Base-by-base conservation (phyloP, 2,113 vertebrate species). In the Hippolais icterina region DNA sequence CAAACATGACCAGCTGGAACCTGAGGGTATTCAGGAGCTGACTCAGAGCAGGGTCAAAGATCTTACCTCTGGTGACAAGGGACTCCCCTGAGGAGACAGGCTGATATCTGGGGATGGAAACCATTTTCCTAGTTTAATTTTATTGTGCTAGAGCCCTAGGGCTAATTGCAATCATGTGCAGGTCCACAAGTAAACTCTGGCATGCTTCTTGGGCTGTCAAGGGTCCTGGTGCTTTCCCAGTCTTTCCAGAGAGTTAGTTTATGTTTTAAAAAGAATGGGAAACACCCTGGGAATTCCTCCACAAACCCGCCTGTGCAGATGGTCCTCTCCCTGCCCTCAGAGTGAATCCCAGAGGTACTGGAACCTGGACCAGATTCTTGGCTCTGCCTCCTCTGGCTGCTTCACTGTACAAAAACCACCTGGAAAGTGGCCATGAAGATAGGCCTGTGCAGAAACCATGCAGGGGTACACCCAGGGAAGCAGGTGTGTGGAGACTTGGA, bases 211-310 rank as follows among this genome's bases (percentile, higher is more conserved):
- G 71, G 54, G 46, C 54, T 90, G 59, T 80, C 85, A 90, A 41
- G 50, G 66, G 54, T 50, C 42, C 71, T 96, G 85, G 92, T 88
- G 79, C 71, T 88, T 96, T 94, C 92, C 94, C 10, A 2, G 63
- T 42, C 59, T 83, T 90, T 65, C 75, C 94, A 86, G 54, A 96
- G 66, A 69, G 71, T 65, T 69, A 85, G 46, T 91, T 94, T 86
- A 33, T 83, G 71, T 88, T 94, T 92, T 6, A 80, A 82, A 97
- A 83, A 76, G 68, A 50, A 92, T 93, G 95, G 93, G 89, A 96
- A 91, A 91, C 94, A 96, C 78, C 91, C 93, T 74, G 92, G 90
- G 95, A 95, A 95, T 96, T 96, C 95, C 93, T 96, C 75, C 65
- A 42, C 90, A 91, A 91, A 94, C 93, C 68, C 61, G 76, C 76